Percentiles rank a stretch among this genome's conserved stretches.
These are phyloP conservation scores for Diceros bicornis DNA, from an alignment of 2,797 vertebrate genomes.

Conservation along the genomic window DNA sequence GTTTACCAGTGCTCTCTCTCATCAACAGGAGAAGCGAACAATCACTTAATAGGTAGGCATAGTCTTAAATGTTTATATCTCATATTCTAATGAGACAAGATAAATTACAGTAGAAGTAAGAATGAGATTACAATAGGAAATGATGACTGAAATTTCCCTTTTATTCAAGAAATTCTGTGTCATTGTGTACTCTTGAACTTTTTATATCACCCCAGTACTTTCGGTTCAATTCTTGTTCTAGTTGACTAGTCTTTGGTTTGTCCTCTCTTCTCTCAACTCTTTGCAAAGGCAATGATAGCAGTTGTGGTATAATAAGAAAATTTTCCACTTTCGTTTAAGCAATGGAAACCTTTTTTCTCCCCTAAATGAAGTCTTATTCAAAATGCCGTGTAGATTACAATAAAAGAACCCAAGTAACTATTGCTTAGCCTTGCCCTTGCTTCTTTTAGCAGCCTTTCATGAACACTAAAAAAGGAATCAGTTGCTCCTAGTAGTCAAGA, in stretches of 20 bases:
- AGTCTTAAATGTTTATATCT: not conserved
- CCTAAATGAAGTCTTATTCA: not conserved
- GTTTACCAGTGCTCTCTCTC: not conserved
- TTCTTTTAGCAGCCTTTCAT: not conserved
- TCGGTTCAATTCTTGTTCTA: not conserved
- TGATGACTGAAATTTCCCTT: too few relatives aligned
- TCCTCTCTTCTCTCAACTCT: not conserved
- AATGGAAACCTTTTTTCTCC: not conserved
- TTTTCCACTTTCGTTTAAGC: not conserved
- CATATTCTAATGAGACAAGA: not conserved
- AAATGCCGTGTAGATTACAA: not conserved
- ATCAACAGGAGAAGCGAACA: not conserved
- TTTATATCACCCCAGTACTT: not conserved
- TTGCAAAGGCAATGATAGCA: not conserved
- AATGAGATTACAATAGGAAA: not conserved
- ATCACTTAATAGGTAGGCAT: not conserved
- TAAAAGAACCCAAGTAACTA: not conserved
- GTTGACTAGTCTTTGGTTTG: not conserved
- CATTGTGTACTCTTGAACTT: not conserved
- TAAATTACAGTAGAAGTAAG: not conserved
- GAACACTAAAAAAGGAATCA: not conserved
- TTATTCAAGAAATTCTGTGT: not conserved
- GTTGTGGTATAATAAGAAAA: not conserved
- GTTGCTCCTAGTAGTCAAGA: not conserved
- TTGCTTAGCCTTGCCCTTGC: not conserved